Evolutionary conservation across 2,888 invertebrate species (phyloP), one percentile per base, ranked within the genome.

Genomic region (Rambutsinella grinnellia): DNA sequence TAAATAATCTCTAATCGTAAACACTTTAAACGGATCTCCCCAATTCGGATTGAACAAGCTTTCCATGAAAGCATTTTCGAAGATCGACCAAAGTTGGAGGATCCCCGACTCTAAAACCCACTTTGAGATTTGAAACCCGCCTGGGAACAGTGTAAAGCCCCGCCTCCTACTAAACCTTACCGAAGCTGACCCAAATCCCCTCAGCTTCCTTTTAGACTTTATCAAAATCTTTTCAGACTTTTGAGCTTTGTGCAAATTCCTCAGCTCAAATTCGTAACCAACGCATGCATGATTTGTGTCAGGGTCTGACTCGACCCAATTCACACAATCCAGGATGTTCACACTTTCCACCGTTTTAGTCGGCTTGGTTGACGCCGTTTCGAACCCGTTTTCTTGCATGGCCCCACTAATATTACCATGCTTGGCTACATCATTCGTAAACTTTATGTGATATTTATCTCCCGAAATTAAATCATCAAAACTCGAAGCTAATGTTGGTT

Each of bases 221-320:
- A 78, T 53, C 10, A 80, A 21, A 15, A 78, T 57, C 47, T 80
- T 80, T 53, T 80, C 80, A 13, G 78, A 76, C 28, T 71, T 57
- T 17, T 78, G 78, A 17, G 67, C 66, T 27, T 78, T 80, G 24
- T 78, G 80, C n/a, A 82, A 28, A 74, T 79, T 82, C 27, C 82
- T 53, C 17, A 80, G 58, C 54, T 82, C 82, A 74, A 82, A 82
- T 26, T 82, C 82, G 54, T 81, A 82, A 5, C 79, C 82, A 15
- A 82, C 69, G 27, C 82, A 82, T 8, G 79, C 80, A 68, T 80
- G 79, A 75, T 78, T 80, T 19, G 66, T 57, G 10, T 67, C 68
- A 1, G 67, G 62, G 10, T 56, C 62, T 36, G 67, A 47, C 36
- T 82, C 80, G 2, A 78, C 79, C 80, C 82, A 80, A 51, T 78